Evolutionary conservation across 2,113 vertebrate genomes (phyloP).

Genomic region (Lonchura striata): DNA sequence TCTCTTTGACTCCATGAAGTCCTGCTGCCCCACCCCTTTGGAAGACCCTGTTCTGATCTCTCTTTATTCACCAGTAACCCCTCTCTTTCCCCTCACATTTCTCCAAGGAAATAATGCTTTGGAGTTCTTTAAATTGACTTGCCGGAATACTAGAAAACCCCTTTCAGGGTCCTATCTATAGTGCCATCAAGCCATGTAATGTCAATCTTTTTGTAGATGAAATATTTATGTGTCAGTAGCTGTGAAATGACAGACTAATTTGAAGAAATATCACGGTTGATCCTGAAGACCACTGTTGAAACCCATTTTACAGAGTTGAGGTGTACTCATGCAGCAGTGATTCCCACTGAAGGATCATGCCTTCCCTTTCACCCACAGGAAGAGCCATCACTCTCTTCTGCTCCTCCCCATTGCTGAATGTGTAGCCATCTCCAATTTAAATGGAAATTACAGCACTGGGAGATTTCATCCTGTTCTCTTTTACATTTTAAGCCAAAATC

Average conservation of each 20-base stretch:
- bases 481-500: neutral
- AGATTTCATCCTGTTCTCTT: neutral
- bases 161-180: neutral
- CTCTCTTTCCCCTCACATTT: neutral
- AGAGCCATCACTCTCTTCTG: neutral
- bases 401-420: neutral
- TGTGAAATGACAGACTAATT: neutral
- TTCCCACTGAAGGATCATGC: neutral
- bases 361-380: neutral
- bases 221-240: neutral
- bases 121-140: neutral
- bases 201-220: neutral
- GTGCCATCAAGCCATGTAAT: neutral
- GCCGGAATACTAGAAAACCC: neutral
- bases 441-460: neutral
- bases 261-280: fast-evolving
- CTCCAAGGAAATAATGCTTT: neutral
- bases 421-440: neutral
- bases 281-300: neutral
- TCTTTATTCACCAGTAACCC: neutral
- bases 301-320: neutral
- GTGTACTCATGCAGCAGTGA: neutral
- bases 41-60: neutral
- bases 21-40: neutral
- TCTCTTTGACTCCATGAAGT: neutral